Conservation (phyloP, 2,888 invertebrate species). For the Drosophila kanekoi region DNA sequence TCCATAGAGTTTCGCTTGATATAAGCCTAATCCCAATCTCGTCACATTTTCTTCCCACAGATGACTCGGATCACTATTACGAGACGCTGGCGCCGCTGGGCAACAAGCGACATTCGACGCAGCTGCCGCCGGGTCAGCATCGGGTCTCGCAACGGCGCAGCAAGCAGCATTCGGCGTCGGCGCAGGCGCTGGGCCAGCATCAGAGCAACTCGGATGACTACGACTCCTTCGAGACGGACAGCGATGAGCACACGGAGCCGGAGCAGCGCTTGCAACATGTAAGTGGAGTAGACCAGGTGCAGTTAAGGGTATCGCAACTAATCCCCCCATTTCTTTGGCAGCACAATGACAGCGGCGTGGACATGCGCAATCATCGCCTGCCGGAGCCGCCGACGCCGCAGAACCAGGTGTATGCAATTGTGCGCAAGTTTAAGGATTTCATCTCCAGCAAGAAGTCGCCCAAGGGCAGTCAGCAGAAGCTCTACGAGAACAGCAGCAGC, state of each 20-base stretch:
- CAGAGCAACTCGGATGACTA: conserved; percentile 86
- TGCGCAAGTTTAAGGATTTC: conserved; percentile 89
- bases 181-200: conserved; percentile 77
- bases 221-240: conserved; percentile 90
- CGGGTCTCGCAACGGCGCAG: conserved; percentile 64
- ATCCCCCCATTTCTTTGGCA: conserved; percentile 18
- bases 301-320: background rate
- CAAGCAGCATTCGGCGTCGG: conserved; percentile 76
- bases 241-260: conserved; percentile 86
- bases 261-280: conserved; percentile 83
- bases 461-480: conserved; percentile 79
- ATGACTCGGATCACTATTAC: conserved; percentile 90
- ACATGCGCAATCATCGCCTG: conserved; percentile 86
- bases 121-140: conserved; percentile 61
- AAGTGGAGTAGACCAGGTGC: conserved; percentile 27
- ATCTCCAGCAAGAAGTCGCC: conserved; percentile 85
- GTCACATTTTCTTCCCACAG: conserved; percentile 84
- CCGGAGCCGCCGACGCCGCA: conserved; percentile 87
- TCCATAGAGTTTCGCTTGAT: no score
- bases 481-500: conserved; percentile 80
- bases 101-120: conserved; percentile 76
- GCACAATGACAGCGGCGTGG: conserved; percentile 86
- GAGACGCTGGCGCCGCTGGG: conserved; percentile 87
- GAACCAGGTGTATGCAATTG: conserved; percentile 88
- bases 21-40: no score